phyloP scores from a whole-genome alignment of 2,888 invertebrate species.

The Notocelia uddmanniana region DNA sequence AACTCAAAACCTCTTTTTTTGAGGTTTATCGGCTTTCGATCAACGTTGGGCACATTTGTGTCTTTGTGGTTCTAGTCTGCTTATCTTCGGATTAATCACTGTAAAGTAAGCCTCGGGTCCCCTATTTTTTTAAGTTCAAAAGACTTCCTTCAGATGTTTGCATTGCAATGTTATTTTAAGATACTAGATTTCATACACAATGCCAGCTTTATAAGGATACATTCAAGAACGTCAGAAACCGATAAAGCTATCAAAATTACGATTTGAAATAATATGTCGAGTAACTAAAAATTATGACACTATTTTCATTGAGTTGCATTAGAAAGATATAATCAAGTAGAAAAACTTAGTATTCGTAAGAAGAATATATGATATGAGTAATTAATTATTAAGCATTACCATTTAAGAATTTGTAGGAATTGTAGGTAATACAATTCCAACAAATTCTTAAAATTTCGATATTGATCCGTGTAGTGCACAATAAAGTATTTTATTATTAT shows the following conservation, averaged over 20 bases:
- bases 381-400: too few species aligned
- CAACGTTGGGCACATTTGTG: constrained; percentile 77
- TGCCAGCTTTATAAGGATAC: background rate
- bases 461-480: too few species aligned
- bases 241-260: background rate
- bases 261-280: too few species aligned
- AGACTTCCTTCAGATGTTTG: constrained; percentile 65
- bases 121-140: constrained; percentile 65
- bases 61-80: constrained; percentile 65
- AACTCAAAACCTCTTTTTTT: constrained; percentile 60
- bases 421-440: too few species aligned
- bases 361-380: too few species aligned
- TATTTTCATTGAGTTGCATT: too few species aligned
- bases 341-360: too few species aligned
- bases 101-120: constrained; percentile 70
- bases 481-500: too few species aligned
- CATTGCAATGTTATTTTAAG: constrained; percentile 44
- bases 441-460: too few species aligned
- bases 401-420: too few species aligned
- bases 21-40: constrained; percentile 79
- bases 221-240: background rate
- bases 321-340: too few species aligned
- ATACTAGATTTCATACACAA: constrained; percentile 28
- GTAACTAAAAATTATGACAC: too few species aligned
- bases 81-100: constrained; percentile 79